Percentiles rank a stretch among this genome's conserved stretches.
Evolutionary conservation across 1,140 invertebrate genomes (phyloP).

Genomic region (Lasaia peninsularis): DNA sequence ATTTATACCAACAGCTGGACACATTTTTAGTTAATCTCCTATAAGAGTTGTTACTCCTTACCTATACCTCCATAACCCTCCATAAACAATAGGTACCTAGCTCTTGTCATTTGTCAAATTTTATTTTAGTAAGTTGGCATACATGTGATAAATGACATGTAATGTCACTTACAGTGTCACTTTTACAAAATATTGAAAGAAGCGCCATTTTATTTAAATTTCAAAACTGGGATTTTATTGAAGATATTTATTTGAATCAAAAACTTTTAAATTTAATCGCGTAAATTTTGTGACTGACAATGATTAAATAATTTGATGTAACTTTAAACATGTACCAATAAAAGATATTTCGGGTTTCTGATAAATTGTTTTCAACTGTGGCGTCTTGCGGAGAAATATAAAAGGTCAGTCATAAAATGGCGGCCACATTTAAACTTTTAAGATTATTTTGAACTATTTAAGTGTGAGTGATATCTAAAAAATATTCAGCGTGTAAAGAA

Average conservation of each 20-base stretch:
- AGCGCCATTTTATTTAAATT: conserved; percentile 51
- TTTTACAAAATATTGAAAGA: conserved; percentile 63
- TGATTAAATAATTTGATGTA: background rate
- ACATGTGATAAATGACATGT: background rate
- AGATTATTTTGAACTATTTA: conserved; percentile 6
- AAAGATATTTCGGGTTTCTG: conserved; percentile 28
- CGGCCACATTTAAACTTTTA: conserved; percentile 64
- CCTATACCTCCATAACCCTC: too few relatives aligned
- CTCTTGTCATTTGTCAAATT: background rate
- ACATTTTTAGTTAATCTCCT: too few relatives aligned
- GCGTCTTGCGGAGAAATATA: conserved; percentile 47
- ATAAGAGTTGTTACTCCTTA: too few relatives aligned
- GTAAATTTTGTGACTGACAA: background rate
- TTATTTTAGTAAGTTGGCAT: too few relatives aligned
- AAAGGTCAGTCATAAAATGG: conserved; percentile 68
- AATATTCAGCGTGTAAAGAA: background rate
- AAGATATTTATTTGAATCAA: background rate
- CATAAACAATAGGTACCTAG: too few relatives aligned
- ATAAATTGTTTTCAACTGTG: conserved; percentile 74
- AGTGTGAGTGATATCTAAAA: conserved; percentile 1
- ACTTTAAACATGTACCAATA: background rate
- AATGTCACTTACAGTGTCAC: conserved; percentile 34
- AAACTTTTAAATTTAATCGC: background rate
- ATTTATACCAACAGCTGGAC: too few relatives aligned
- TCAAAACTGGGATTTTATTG: background rate